These are phyloP conservation scores for Harlomillsia oculata DNA, from an alignment of 1,140 invertebrate genomes.

Conservation along the genomic window DNA sequence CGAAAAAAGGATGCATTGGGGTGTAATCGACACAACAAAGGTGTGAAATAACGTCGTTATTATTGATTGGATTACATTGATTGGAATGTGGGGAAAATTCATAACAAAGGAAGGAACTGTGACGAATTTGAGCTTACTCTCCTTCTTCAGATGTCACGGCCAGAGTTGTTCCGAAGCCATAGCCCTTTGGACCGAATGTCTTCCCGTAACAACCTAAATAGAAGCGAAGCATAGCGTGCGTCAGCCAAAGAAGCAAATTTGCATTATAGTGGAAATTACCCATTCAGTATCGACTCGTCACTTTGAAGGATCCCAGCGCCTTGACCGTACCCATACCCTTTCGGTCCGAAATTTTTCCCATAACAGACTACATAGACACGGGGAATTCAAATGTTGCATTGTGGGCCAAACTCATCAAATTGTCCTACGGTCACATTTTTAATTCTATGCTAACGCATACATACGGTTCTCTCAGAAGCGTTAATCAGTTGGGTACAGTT, in stretches of 20 bases:
- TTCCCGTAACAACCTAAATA: conserved; percentile 60
- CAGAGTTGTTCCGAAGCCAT: conserved; percentile 59
- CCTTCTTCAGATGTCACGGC: conserved; percentile 40
- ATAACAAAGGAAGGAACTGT: conserved; percentile 1
- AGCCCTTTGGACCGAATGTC: conserved; percentile 77
- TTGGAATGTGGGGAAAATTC: conserved; percentile 40
- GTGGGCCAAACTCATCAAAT: too few relatives aligned
- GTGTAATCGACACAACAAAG: too few relatives aligned
- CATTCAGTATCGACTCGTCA: conserved; percentile 60
- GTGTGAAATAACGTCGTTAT: background rate
- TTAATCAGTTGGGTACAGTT: too few relatives aligned
- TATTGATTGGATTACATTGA: conserved; percentile 50
- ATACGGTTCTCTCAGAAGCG: too few relatives aligned
- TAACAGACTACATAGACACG: conserved; percentile 73
- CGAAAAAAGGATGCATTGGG: too few relatives aligned
- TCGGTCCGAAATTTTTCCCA: conserved; percentile 84
- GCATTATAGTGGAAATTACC: conserved; percentile 46
- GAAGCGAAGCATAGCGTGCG: conserved; percentile 22
- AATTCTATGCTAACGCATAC: too few relatives aligned
- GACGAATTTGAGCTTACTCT: conserved; percentile 28
- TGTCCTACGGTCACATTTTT: too few relatives aligned
- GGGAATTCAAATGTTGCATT: conserved; percentile 10
- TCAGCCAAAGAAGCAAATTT: conserved; percentile 9
- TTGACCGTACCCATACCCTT: conserved; percentile 87
- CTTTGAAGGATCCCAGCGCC: conserved; percentile 81